Percentiles rank a stretch among this genome's conserved stretches.
Evolutionary conservation across 2,113 vertebrate species (phyloP).

Genomic region (Vulpes vulpes): DNA sequence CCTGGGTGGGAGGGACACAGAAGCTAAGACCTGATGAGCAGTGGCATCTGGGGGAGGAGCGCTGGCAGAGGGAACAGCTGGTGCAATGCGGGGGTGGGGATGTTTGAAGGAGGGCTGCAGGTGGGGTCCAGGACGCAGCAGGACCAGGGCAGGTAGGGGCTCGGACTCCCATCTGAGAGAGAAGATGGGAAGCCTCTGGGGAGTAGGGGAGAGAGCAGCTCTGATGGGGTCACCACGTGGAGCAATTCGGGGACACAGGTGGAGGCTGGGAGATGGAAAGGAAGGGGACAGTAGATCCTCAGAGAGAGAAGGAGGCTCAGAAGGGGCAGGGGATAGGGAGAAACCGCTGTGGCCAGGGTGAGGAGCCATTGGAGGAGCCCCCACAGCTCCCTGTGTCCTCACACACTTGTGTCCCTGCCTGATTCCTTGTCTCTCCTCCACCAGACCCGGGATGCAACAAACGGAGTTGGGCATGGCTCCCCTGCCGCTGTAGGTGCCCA

Average conservation of each 20-base stretch:
- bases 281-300: background rate
- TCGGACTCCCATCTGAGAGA: background rate
- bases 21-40: background rate
- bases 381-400: rapidly evolving
- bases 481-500: background rate
- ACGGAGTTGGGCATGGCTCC: rapidly evolving
- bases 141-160: background rate
- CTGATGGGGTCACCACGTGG: background rate
- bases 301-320: background rate
- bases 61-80: background rate
- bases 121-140: background rate
- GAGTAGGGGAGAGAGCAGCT: background rate
- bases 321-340: background rate
- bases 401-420: background rate
- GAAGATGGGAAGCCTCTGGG: background rate
- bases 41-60: background rate
- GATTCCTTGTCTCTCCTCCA: background rate
- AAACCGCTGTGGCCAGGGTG: too few relatives aligned
- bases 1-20: background rate
- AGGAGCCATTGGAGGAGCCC: background rate
- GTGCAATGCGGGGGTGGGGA: background rate
- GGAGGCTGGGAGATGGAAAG: background rate
- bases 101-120: background rate
- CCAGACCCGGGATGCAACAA: background rate
- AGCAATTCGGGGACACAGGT: background rate